Base-by-base conservation (phyloP, 30 jellyfish, hydroid and myxozoan genomes). In the Cassiopea xamachana region DNA sequence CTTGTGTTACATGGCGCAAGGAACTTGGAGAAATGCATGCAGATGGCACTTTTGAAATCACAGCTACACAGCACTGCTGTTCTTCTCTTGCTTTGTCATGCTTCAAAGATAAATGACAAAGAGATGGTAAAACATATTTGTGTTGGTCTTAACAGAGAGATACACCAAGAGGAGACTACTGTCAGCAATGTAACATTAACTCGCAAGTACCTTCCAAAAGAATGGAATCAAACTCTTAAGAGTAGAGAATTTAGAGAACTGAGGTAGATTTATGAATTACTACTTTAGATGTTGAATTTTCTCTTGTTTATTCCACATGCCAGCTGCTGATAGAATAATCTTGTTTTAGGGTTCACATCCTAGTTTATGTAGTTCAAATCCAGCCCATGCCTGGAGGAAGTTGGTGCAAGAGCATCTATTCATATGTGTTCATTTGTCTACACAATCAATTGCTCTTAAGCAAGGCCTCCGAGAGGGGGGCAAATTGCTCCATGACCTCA, bases 1-100 rank as follows among this genome's bases (percentile, higher is more conserved):
- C 91, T 95, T n/a, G 86, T 88, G 27, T 39, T 95, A 45, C 99
- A 92, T 67, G 93, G 94, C 70, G 97, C 97, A 1, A 86, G 87
- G 60, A 95, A 95, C 75, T 84, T 87, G n/a, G 86, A 69, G 59
- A 82, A 73, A 55, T 90, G 96, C 83, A 68, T 94, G 83, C 80
- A 80, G 59, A 75, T 61, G 47, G 98, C 98, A 44, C 83, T 85
- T 9, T 14, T 19, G 77, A 84, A 75, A 76, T 94, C 98, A 0
- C 49, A 83, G 1, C 51, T 75, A n/a, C 46, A 39, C 18, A 85
- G 89, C 55, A 83, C 95, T n/a, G 97, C 98, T 1, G 97, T 89
- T 7, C 79, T 95, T 75, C 90, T 95, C 75, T 58, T 95, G 45
- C 85, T 87, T 1, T 95, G 99, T 55, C 68, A 73, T 89, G 99